Evolutionary conservation across 2,888 invertebrate genomes (phyloP), one percentile per base, ranked within the genome.

Genomic region (Pterostichus niger): DNA sequence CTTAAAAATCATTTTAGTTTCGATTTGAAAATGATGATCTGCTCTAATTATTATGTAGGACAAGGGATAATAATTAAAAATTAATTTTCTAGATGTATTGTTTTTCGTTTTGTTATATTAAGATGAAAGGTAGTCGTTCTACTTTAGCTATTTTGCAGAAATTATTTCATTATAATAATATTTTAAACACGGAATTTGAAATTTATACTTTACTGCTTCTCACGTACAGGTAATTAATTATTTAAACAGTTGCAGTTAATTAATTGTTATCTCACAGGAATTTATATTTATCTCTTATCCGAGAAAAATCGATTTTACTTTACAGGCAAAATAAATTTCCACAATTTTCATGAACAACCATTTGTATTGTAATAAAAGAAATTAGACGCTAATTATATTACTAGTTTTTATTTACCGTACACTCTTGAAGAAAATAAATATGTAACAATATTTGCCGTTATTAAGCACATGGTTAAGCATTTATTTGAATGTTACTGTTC

Each of bases 11-110:
- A 59, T 59, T 64, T 64, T 59, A 13, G 40, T 54, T 40, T 76
- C 44, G 24, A 24, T 24, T 24, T 3, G 24, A 71, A 31, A 64
- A 13, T 44, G 40, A 9, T 75, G 49, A 1, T 31, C 11, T 76
- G 78, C 78, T 78, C 78, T 61, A 78, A 24, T 44, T 78, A 44
- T 24, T 78, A 59, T 79, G 49, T 64, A 64, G 79, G 64, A 13
- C 79, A 79, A 59, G 31, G 49, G 64, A 31, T 24, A 46, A 61
- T 79, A 79, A 79, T 64, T 44, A 64, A 64, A 64, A 64, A 71
- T 44, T 71, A 40, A 71, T 71, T 71, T 71, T 71, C 68, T 71
- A 15, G 10, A 6, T 17, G 4, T 10, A 44, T 71, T 44, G 68
- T 17, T 46, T 64, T 71, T 71, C 17, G 44, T 17, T 71, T 44